Conservation (phyloP, 2,797 vertebrate species). For the Phoeniculus purpureus region DNA sequence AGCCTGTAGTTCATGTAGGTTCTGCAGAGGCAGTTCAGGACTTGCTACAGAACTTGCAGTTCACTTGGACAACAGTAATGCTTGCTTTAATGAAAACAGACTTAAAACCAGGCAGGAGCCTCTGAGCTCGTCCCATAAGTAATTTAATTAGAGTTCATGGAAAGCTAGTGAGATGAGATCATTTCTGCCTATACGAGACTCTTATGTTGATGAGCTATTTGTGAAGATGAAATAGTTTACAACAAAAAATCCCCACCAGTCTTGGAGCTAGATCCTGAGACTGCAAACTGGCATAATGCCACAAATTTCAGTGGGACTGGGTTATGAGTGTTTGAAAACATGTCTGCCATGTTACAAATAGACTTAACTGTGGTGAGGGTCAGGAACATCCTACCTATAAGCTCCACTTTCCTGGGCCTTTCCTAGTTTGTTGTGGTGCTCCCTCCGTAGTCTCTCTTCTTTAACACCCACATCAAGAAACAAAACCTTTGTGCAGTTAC, state of each 20-base stretch:
- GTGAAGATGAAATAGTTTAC: not conserved
- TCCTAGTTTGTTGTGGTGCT: not conserved
- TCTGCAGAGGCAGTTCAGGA: not conserved
- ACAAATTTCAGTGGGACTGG: not conserved
- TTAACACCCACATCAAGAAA: not conserved
- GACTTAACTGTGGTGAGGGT: not conserved
- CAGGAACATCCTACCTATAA: not conserved
- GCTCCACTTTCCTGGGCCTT: not conserved
- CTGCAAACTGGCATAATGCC: not conserved
- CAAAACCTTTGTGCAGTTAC: not conserved
- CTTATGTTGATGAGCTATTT: not conserved
- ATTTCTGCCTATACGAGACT: slow-evolving; percentile 14
- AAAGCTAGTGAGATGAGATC: not conserved
- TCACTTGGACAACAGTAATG: not conserved
- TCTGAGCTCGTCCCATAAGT: slow-evolving; percentile 24
- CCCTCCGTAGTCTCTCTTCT: not conserved
- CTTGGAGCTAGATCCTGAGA: not conserved
- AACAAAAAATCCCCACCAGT: not conserved
- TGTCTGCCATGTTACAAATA: not conserved
- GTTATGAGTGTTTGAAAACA: not conserved
- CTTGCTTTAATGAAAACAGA: slow-evolving; percentile 35
- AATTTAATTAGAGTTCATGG: slow-evolving; percentile 38
- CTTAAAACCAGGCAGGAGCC: slow-evolving; percentile 25
- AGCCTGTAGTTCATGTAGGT: not conserved
- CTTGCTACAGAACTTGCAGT: accelerated